Percentiles rank a stretch among this genome's conserved stretches.
phyloP scores from a whole-genome alignment of 2,113 vertebrate species.

The Ochotona princeps region DNA sequence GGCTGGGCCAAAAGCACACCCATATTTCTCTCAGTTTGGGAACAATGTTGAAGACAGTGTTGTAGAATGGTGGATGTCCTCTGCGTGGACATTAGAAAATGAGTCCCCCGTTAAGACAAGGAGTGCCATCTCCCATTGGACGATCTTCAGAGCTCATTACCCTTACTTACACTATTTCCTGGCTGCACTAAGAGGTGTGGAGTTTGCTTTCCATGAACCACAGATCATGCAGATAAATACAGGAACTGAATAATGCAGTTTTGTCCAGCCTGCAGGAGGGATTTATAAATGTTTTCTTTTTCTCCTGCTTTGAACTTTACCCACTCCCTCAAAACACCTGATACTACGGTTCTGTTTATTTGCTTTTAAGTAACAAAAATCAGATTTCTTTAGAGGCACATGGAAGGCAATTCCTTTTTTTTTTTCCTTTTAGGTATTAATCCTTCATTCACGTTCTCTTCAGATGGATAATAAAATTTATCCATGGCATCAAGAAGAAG shows the following conservation, averaged over 20 bases:
- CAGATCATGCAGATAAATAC: neutral
- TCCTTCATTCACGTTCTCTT: conserved; percentile 7
- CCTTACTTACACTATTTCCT: neutral
- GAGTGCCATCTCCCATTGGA: accelerated
- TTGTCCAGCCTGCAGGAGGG: neutral
- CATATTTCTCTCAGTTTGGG: no score
- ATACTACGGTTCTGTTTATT: no score
- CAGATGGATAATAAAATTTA: conserved; percentile 22
- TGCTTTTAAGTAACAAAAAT: conserved; percentile 49
- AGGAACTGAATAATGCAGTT: neutral
- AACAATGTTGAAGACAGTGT: neutral
- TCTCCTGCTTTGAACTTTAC: conserved; percentile 14
- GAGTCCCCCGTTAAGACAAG: neutral
- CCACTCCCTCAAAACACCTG: neutral
- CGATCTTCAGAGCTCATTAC: neutral
- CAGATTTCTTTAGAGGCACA: neutral
- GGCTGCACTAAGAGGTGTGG: accelerated
- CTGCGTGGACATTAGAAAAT: neutral
- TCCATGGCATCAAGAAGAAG: neutral
- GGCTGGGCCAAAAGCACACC: no score
- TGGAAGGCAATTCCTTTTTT: neutral
- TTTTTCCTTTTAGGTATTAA: neutral
- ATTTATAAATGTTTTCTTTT: neutral
- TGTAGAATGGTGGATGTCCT: neutral
- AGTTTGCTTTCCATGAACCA: neutral